Base-by-base conservation (phyloP, 2,797 vertebrate species). In the Scleropages formosus region DNA sequence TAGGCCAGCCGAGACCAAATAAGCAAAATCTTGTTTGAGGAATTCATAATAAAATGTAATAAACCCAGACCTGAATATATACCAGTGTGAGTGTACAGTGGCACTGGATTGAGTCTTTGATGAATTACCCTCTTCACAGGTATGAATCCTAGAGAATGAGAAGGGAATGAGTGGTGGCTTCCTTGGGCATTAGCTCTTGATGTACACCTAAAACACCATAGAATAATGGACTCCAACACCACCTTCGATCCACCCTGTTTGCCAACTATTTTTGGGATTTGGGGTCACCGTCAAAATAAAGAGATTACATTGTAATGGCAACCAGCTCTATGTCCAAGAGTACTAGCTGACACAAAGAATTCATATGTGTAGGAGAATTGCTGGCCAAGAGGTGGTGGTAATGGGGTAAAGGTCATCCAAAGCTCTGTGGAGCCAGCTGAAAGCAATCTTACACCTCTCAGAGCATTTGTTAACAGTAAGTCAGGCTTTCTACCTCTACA, bases 401-500 rank as follows among this genome's bases (percentile, higher is more conserved):
- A n/a, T n/a, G 31, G 67, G 59, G 22, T 69, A 31, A 18, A 56
- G 46, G 66, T 56, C 31, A 46, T 61, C 16, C 22, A 60, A 68
- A n/a, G 47, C 59, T 53, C 66, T 13, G 44, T 22, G 67, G 46
- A 71, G 44, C 24, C 62, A 49, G 44, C 24, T 22, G 31, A 61
- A 51, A 67, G 64, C 64, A 18, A 8, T 16, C 49, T 67, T 16
- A 72, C 4, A 65, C 8, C 62, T 26, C 16, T 39, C 75, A 63
- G 27, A n/a, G 18, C 47, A 22, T 64, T 12, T 75, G 24, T 44
- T 53, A 65, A 75, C 63, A 24, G 47, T 22, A 60, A 53, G 27
- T 12, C 51, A 39, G 18, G 18, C 47, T 18, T 47, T 62, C 61
- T 31, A 75, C 64, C 64, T 58, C 56, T 74, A 26, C 53, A n/a